Base-by-base conservation (phyloP, 2,113 vertebrate species). In the Cathartes aura region DNA sequence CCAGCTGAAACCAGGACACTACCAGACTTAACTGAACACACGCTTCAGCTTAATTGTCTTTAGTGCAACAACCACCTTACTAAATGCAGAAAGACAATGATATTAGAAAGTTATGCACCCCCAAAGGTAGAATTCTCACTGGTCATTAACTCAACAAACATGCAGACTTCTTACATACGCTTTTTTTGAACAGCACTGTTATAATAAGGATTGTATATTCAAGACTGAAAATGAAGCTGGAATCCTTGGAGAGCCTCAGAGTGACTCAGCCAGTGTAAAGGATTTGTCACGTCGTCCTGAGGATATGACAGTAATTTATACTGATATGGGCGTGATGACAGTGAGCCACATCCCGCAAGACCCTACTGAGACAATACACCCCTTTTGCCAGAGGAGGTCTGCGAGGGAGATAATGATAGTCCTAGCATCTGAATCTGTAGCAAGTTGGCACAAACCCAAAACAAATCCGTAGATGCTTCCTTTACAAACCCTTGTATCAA, bases 301-400 rank as follows among this genome's bases (percentile, higher is more conserved):
- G 87, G 78, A 90, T 93, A 85, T 91, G 89, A 86, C 84, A 93
- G 78, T 90, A 92, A 96, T 94, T 95, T 91, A 88, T 88, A 95
- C 42, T 45, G 71, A 36, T 94, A 82, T 3, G 66, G 45, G 60
- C 1, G 11, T 59, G 89, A 93, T 86, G 91, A 97, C 71, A 87
- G 75, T 3, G 12, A 96, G 55, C 67, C 67, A 56, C 62, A 82
- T 91, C 89, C 91, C 22, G 15, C 67, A 88, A 88, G 71, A 82
- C 70, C 66, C 45, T 75, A 42, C 47, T 34, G 64, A 68, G 87
- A 72, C 73, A 76, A 62, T 64, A 42, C 36, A 56, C 23, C 58
- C 64, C 6, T 55, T 63, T 83, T 91, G 2, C 70, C 53, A 70
- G 84, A 62, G 89, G 53, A 96, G 45, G 13, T 60, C 84, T 90